Evolutionary conservation across 2,797 vertebrate genomes (phyloP), one percentile per base, ranked within the genome.

Genomic region (Synaphobranchus kaupii): DNA sequence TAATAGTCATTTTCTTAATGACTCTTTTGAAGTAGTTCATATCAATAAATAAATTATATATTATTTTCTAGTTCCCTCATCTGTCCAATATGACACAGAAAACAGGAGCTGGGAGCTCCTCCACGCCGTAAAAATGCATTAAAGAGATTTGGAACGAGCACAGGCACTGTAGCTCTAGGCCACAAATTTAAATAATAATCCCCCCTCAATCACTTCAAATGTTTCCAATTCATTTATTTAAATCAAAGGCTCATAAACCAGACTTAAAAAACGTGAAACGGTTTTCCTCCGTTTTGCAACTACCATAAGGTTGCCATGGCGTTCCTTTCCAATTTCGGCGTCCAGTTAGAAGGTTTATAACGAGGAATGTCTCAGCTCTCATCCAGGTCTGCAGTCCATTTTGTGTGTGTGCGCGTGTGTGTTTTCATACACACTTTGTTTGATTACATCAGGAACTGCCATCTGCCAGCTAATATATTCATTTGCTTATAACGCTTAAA

Each of bases 151-250:
- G 90, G 91, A 92, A 89, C 89, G 88, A 92, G 87, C 87, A 84
- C 85, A 89, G 87, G 86, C 84, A 90, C 87, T 85, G 85, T 89
- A 87, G 91, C 92, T 92, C 88, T 90, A 92, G 92, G 93, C 91
- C 90, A 92, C 89, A 91, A 83, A 93, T 93, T 93, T 92, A 89
- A 93, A 91, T 92, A 91, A 90, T 91, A 93, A 93, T 92, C 90
- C 92, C 90, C 90, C 91, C 91, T 93, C 92, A 92, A 93, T 93
- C 92, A 93, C 90, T 91, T 93, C 89, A 91, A 88, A 92, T 89
- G 88, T 90, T 89, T 92, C 89, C 91, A 91, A 92, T 93, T 93
- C 89, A 92, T 93, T 93, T 89, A 91, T 92, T 92, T 90, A 92
- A 90, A 92, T 92, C 88, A 92, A 91, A 91, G 86, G 87, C 85